Evolutionary conservation across 2,888 invertebrate species (phyloP).

Genomic region (Drosophila greeni): DNA sequence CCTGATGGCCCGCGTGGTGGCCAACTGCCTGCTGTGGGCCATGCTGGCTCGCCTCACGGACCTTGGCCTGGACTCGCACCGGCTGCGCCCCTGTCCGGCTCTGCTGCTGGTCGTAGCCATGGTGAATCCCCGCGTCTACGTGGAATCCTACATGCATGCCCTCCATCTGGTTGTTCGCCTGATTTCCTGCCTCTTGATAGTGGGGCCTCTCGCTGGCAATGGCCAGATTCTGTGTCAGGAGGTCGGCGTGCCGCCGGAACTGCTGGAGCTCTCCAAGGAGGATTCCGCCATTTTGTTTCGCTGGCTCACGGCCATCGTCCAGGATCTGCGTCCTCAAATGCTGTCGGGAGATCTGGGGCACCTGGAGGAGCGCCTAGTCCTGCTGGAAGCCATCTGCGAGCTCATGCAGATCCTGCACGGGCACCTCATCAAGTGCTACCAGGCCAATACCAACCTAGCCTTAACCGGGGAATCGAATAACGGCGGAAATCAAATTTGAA

Average conservation of each 20-base stretch:
- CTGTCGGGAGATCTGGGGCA: constrained; percentile 34
- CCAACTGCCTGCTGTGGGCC: constrained; percentile 54
- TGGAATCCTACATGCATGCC: constrained; percentile 48
- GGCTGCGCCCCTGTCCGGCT: constrained; percentile 46
- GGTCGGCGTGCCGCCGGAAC: constrained; percentile 35
- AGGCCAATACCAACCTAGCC: not conserved
- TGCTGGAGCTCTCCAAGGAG: constrained; percentile 35
- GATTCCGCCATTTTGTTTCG: constrained; percentile 53
- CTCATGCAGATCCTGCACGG: constrained; percentile 43
- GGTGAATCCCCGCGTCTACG: constrained; percentile 49
- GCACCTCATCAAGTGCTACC: constrained; percentile 31
- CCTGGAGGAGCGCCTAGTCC: constrained; percentile 44
- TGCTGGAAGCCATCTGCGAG: constrained; percentile 51
- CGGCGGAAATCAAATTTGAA: not conserved
- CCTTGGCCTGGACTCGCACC: constrained; percentile 37
- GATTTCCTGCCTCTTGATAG: constrained; percentile 26
- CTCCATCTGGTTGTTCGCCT: constrained; percentile 53
- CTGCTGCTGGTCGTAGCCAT: constrained; percentile 46
- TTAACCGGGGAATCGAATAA: not conserved
- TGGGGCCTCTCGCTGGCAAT: constrained; percentile 49
- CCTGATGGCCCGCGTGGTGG: constrained; percentile 54
- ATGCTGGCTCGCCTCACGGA: constrained; percentile 50
- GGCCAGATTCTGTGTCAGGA: constrained; percentile 42
- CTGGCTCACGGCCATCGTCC: constrained; percentile 50
- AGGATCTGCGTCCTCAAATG: constrained; percentile 44